Conservation (phyloP, 1,140 invertebrate genomes). For the Pogonognathellus flavescens region DNA sequence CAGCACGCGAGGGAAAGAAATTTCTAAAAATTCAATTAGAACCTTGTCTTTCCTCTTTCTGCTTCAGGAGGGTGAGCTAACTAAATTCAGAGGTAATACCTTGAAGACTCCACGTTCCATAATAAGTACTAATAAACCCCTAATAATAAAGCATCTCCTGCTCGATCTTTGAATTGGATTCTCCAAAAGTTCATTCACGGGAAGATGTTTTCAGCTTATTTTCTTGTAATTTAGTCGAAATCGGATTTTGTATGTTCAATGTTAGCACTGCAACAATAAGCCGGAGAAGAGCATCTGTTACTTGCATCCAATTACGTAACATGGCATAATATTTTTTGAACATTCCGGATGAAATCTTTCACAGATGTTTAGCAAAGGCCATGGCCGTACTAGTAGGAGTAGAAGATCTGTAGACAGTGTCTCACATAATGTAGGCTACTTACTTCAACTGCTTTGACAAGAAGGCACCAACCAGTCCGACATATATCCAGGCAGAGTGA, state of each 20-base stretch:
- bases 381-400: background rate
- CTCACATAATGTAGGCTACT: too few relatives aligned
- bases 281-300: conserved; percentile 36
- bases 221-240: conserved; percentile 10
- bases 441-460: background rate
- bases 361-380: conserved; percentile 29
- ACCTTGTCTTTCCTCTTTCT: background rate
- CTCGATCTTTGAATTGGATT: background rate
- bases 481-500: background rate
- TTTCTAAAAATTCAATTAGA: conserved; percentile 22
- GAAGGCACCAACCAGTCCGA: background rate
- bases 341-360: conserved; percentile 21
- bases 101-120: background rate
- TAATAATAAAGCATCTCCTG: background rate
- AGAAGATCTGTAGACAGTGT: background rate
- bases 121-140: too few relatives aligned
- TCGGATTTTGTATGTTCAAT: conserved; percentile 20
- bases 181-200: background rate
- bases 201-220: background rate
- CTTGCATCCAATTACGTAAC: conserved; percentile 15
- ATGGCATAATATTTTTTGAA: background rate
- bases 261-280: conserved; percentile 3
- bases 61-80: background rate
- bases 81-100: background rate
- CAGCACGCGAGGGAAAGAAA: background rate